Evolutionary conservation across 1,140 invertebrate genomes (phyloP).

Genomic region (Saccostrea echinata): DNA sequence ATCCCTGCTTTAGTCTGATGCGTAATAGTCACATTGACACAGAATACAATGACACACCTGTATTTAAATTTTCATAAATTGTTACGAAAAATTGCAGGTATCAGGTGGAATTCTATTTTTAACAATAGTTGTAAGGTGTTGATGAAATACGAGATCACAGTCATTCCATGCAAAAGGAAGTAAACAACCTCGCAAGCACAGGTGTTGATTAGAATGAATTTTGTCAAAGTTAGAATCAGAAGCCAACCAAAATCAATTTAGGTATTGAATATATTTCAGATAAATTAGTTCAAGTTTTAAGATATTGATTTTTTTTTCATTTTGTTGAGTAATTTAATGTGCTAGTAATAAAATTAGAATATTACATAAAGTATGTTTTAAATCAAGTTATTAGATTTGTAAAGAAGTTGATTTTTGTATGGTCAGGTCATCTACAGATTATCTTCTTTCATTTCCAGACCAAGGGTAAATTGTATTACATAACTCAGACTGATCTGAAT

Average conservation of each 20-base stretch:
- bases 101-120: constrained; percentile 33
- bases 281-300: neutral
- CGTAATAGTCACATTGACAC: constrained; percentile 25
- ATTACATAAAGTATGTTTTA: neutral
- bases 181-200: constrained; percentile 3
- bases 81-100: constrained; percentile 34
- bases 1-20: neutral
- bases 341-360: neutral
- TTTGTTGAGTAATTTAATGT: too few species aligned
- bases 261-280: neutral
- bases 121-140: neutral
- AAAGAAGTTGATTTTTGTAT: neutral
- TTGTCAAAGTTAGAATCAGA: neutral
- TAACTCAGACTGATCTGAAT: constrained; percentile 9
- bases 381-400: neutral
- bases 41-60: constrained; percentile 18
- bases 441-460: neutral
- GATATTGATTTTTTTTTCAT: too few species aligned
- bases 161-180: neutral
- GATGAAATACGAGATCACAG: neutral
- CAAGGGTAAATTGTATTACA: neutral
- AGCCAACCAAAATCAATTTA: neutral
- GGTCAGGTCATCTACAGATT: neutral
- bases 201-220: neutral
- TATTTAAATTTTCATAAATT: constrained; percentile 38